Evolutionary conservation across 2,888 invertebrate species (phyloP).

Genomic region (Allophyes oxyacanthae): DNA sequence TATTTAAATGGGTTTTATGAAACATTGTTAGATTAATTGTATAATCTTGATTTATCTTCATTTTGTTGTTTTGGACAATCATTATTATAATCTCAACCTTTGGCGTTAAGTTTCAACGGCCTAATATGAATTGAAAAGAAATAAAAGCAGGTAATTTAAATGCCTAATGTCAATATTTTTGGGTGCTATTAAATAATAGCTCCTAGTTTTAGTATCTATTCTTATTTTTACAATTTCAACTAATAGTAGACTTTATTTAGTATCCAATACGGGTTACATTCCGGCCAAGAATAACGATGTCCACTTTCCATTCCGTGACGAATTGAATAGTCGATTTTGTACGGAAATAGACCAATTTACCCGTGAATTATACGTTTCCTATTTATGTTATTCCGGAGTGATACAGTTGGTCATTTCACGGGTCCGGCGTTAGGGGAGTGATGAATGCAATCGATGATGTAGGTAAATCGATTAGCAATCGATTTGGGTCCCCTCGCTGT

Average conservation of each 20-base stretch:
- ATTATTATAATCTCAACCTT: neutral
- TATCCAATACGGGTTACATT: constrained; percentile 7
- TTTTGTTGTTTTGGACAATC: constrained; percentile 2
- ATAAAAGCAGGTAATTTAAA: too few relatives aligned
- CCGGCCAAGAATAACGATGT: neutral
- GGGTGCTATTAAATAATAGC: too few relatives aligned
- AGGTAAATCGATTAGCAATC: constrained; percentile 80
- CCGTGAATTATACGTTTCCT: constrained; percentile 73
- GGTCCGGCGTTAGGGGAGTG: constrained; percentile 65
- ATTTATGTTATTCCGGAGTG: constrained; percentile 71
- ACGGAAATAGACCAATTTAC: constrained; percentile 85
- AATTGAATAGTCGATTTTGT: constrained; percentile 77
- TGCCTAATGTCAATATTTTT: too few relatives aligned
- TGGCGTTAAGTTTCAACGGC: neutral
- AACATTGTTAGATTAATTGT: constrained; percentile 19
- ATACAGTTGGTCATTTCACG: constrained; percentile 74
- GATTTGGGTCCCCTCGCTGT: constrained; percentile 58
- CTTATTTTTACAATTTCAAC: too few relatives aligned
- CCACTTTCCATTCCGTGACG: constrained; percentile 73
- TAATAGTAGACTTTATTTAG: constrained; percentile 9
- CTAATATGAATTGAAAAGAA: constrained; percentile 5
- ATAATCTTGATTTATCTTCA: constrained; percentile 20
- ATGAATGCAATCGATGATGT: constrained; percentile 71
- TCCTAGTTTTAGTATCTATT: too few relatives aligned
- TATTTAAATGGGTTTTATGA: constrained; percentile 19